Percentiles rank a stretch among this genome's conserved stretches.
Conservation (phyloP, 1,140 invertebrate species). For the Wiebesia pumilae region DNA sequence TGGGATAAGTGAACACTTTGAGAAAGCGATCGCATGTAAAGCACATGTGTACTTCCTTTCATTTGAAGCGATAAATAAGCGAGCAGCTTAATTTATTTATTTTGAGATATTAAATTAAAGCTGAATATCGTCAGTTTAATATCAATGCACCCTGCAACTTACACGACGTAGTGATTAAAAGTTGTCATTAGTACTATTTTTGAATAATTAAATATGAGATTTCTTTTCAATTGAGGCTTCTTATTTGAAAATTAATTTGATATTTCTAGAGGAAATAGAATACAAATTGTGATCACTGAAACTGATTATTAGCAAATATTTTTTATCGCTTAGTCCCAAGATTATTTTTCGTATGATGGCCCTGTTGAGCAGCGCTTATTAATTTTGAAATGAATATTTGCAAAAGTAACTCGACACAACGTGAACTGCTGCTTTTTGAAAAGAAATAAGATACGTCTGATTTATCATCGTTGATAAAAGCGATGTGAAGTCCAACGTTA, state of each 20-base stretch:
- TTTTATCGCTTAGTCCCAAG: background rate
- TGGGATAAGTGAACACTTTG: background rate
- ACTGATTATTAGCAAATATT: no score
- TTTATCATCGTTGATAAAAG: constrained; percentile 2
- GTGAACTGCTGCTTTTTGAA: background rate
- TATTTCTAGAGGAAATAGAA: background rate
- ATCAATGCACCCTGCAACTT: background rate
- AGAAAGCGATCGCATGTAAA: background rate
- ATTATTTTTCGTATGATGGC: background rate
- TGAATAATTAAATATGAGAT: background rate
- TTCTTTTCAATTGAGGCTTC: background rate
- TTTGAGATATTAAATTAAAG: background rate
- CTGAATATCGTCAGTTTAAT: background rate
- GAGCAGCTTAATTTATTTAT: background rate
- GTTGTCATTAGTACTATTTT: background rate
- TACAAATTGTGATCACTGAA: no score
- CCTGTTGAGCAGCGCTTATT: background rate
- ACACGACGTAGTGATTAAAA: background rate
- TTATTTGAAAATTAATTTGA: background rate
- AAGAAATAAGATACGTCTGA: background rate
- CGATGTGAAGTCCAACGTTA: background rate
- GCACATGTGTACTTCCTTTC: background rate
- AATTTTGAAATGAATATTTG: background rate
- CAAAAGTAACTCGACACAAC: background rate
- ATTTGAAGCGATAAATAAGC: background rate